Base-by-base conservation (phyloP, 2,888 invertebrate species). In the Cryptus viduatorius region DNA sequence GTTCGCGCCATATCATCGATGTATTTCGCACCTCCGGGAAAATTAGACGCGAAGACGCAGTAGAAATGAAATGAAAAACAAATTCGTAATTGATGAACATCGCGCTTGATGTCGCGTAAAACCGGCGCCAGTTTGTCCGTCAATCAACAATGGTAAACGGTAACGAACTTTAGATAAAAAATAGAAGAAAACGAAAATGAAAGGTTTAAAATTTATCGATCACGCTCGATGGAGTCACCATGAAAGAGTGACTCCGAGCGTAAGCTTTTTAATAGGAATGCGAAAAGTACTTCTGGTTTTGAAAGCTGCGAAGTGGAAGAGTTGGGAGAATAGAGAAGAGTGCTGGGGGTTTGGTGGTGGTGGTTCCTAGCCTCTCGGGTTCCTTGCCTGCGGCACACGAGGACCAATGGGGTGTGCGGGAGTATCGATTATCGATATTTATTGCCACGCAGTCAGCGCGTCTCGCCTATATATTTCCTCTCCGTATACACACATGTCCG, bases 351-450 rank as follows among this genome's bases (percentile, higher is more conserved):
- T 37, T 24, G 24, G 24, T 24, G 37, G 56, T 19, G 53, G 67
- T 19, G 48, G 67, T 46, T 37, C 65, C 31, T 37, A 19, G 48
- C 16, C 69, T 42, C 79, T 83, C 78, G 81, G 85, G 84, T 86
- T 83, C 87, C 79, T 88, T 86, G 84, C 86, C 87, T 86, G 86
- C 83, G 85, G 85, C 88, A 85, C 86, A 82, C 81, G 84, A 87
- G 87, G 87, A 88, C 88, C 88, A 87, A 90, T 90, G 88, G 89
- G 87, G 86, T 87, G 85, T 89, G 87, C 86, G 76, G 84, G 87
- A 87, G 83, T 91, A 91, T 91, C 90, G 90, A 90, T 91, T 90
- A 90, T 88, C 91, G 90, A 91, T 91, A 91, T 91, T 91, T 91
- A 91, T 91, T 91, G 90, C 91, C 88, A 89, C 87, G 89, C 89